phyloP scores from a whole-genome alignment of 2,797 vertebrate species.

The Pseudomugil tenellus region DNA sequence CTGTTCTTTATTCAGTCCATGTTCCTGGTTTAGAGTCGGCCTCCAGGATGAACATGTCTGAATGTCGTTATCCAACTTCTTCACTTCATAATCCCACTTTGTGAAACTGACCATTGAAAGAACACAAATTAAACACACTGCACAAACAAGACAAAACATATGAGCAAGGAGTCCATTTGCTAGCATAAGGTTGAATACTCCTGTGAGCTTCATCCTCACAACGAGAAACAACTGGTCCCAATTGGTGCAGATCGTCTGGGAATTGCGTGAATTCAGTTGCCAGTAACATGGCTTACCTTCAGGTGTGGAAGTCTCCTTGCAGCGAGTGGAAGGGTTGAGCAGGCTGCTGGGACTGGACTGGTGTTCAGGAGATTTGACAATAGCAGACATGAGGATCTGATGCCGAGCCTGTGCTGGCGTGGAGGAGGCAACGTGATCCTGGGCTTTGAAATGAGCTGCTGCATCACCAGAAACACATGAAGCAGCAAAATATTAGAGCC shows the following conservation, averaged over 20 bases:
- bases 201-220: slow-evolving; percentile 10
- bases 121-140: slow-evolving; percentile 54
- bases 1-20: slow-evolving; percentile 8
- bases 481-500: slow-evolving; percentile 17
- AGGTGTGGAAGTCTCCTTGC: slow-evolving; percentile 93
- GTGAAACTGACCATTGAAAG: slow-evolving; percentile 41
- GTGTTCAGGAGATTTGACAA: slow-evolving; percentile 96
- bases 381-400: slow-evolving; percentile 98
- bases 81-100: slow-evolving; percentile 56
- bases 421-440: slow-evolving; percentile 90
- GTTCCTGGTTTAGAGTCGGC: slow-evolving; percentile 5
- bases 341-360: slow-evolving; percentile 95
- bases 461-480: slow-evolving; percentile 36
- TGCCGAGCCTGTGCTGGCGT: slow-evolving; percentile 94
- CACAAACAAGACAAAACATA: slow-evolving; percentile 51
- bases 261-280: slow-evolving; percentile 6
- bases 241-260: slow-evolving; percentile 2
- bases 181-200: slow-evolving; percentile 31
- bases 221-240: slow-evolving; percentile 4
- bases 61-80: slow-evolving; percentile 52
- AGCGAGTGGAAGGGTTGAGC: slow-evolving; percentile 91
- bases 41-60: slow-evolving; percentile 39
- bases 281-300: slow-evolving; percentile 84
- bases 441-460: slow-evolving; percentile 96
- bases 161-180: slow-evolving; percentile 35